These are phyloP conservation scores for Hormiphora californensis DNA, from an alignment of 37 sponge, comb jelly and placozoan genomes.

Conservation along the genomic window DNA sequence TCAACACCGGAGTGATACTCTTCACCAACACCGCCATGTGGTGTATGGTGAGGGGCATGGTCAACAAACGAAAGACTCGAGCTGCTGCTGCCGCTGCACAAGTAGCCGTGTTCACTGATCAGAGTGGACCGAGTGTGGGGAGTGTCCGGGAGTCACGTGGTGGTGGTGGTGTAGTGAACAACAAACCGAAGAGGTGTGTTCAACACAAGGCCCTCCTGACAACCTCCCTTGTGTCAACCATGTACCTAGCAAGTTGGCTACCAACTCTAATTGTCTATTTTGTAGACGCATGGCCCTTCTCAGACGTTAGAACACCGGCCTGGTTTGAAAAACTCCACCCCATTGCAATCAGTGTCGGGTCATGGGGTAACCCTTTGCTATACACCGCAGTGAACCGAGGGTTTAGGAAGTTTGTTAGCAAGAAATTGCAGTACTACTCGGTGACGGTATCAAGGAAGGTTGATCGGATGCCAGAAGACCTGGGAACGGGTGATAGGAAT, in stretches of 20 bases:
- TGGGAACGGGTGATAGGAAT: too few species aligned
- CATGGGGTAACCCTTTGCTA: slow-evolving; percentile 5
- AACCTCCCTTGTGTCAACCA: neutral
- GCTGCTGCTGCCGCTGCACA: neutral
- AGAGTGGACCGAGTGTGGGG: neutral
- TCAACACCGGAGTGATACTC: neutral
- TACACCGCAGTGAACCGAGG: neutral
- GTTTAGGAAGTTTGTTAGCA: slow-evolving; percentile 3
- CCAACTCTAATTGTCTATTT: slow-evolving; percentile 22
- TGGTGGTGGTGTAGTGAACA: too few species aligned
- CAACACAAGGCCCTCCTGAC: slow-evolving; percentile 38
- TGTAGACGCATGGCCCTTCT: slow-evolving; percentile 18
- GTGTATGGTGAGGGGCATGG: neutral
- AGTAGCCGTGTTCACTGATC: neutral
- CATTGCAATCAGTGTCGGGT: slow-evolving; percentile 25
- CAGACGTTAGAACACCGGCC: neutral
- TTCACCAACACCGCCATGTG: slow-evolving; percentile 40
- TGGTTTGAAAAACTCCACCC: neutral
- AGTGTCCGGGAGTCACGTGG: neutral
- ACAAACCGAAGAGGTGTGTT: too few species aligned
- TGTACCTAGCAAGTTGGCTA: slow-evolving; percentile 12
- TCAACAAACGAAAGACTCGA: neutral
- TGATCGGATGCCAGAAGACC: too few species aligned
- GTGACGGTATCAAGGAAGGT: too few species aligned
- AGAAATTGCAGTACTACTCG: too few species aligned